These are phyloP conservation scores for Urocitellus parryii DNA, from an alignment of 2,113 vertebrate species.

Conservation along the genomic window DNA sequence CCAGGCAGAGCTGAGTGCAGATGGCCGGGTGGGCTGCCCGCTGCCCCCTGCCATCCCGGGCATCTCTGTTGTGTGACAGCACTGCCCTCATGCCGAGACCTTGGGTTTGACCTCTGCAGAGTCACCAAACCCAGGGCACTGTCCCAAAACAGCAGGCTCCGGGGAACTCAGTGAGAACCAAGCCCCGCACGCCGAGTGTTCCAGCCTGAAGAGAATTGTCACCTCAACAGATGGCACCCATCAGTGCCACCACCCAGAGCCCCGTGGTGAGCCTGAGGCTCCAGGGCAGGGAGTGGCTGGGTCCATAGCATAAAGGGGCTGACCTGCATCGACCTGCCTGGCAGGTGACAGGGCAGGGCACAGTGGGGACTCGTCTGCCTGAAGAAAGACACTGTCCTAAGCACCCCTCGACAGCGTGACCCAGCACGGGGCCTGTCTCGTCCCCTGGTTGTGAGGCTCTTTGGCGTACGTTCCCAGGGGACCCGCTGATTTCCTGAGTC, in stretches of 20 bases:
- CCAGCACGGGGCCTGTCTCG: fast-evolving
- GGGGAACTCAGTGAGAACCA: neutral
- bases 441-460: neutral
- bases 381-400: fast-evolving
- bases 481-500: neutral
- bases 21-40: neutral
- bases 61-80: neutral
- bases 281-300: neutral
- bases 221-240: neutral
- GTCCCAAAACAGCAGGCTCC: neutral
- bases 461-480: neutral
- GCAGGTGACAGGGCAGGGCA: neutral
- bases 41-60: neutral
- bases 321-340: neutral
- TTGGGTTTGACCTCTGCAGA: neutral
- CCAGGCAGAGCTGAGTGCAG: neutral
- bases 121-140: neutral
- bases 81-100: neutral
- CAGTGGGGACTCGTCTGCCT: no score
- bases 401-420: neutral
- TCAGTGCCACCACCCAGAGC: conserved; percentile 8
- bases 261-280: neutral
- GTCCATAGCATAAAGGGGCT: neutral
- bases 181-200: neutral
- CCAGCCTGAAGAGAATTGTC: conserved; percentile 16